Base-by-base conservation (phyloP, 2,888 invertebrate genomes). In the Trachelus stipa region DNA sequence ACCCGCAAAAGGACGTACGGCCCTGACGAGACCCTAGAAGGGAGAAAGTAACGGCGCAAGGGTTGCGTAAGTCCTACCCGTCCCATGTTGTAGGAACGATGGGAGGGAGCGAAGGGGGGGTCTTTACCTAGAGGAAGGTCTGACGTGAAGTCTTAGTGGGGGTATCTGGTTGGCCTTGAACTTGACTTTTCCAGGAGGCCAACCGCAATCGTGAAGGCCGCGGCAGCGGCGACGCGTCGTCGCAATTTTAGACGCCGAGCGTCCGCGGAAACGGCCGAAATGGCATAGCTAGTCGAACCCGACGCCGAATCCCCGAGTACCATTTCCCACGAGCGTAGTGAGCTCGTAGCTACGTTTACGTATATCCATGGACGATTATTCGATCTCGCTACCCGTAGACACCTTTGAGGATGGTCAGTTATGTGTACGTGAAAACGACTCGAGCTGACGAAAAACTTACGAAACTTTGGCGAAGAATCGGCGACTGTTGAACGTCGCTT, bases 161-260 rank as follows among this genome's bases (percentile, higher is more conserved):
- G 80, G 56, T 79, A 81, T 83, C 83, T 82, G 80, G 83, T 81
- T 81, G 81, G 82, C 85, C 85, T 85, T 85, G 91, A 91, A 90
- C 90, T 91, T 91, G 91, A 88, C 88, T 90, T 90, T 89, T 87
- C 87, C 86, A 81, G 83, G 84, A 84, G 85, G 82, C 75, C 74
- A 77, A 76, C 77, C 77, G 81, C 81, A 80, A 79, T 81, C 77
- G 77, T 81, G 85, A 85, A 85, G 84, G 85, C 84, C 84, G 81
- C 71, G 68, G 30, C 80, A 77, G 30, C 37, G 35, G 33, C 76
- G 79, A 84, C 85, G 85, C 87, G 87, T 85, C 85, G 80, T 79
- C 81, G 84, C 83, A 83, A 86, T 84, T 84, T 89, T 88, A 88
- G 87, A 86, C 80, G 82, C 76, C 76, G 89, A 89, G 82, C 79